Conservation (phyloP, 2,113 vertebrate genomes). For the Hassar affinis region DNA sequence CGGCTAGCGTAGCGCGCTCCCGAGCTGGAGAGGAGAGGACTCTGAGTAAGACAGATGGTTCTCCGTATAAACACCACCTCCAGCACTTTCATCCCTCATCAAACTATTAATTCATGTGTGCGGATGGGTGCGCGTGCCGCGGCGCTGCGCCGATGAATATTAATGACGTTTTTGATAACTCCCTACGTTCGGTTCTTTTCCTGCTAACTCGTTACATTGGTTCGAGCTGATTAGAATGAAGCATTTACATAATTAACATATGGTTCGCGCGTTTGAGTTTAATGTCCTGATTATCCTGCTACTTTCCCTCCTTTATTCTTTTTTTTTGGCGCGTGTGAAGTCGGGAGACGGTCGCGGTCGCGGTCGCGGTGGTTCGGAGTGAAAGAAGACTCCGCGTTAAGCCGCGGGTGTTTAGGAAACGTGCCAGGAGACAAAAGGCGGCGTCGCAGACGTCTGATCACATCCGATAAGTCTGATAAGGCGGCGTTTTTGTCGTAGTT, state of each 20-base stretch:
- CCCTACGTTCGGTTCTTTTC: conserved; percentile 87
- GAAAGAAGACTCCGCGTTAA: conserved; percentile 72
- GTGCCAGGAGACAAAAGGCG: conserved; percentile 45
- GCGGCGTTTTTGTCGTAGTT: conserved; percentile 3
- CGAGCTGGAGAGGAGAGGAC: conserved; percentile 69
- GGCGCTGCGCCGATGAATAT: conserved; percentile 89
- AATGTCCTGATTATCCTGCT: conserved; percentile 92
- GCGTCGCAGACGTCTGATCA: neutral
- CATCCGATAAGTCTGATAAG: neutral
- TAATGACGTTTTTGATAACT: conserved; percentile 96
- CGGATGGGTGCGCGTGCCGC: conserved; percentile 81
- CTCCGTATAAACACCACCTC: conserved; percentile 75
- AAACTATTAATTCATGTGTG: conserved; percentile 94
- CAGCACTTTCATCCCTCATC: conserved; percentile 90
- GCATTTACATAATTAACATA: conserved; percentile 99
- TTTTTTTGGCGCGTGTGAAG: conserved; percentile 72
- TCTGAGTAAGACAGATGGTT: conserved; percentile 86
- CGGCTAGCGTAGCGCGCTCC: conserved; percentile 21
- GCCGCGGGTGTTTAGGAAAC: conserved; percentile 61
- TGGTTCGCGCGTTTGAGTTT: conserved; percentile 91
- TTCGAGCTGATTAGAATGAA: conserved; percentile 96
- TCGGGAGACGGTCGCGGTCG: conserved; percentile 84
- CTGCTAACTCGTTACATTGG: conserved; percentile 90
- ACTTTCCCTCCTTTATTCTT: conserved; percentile 60
- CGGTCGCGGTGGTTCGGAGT: conserved; percentile 83